Conservation (phyloP, 2,113 vertebrate species). For the Leptobrachium ailaonicum region DNA sequence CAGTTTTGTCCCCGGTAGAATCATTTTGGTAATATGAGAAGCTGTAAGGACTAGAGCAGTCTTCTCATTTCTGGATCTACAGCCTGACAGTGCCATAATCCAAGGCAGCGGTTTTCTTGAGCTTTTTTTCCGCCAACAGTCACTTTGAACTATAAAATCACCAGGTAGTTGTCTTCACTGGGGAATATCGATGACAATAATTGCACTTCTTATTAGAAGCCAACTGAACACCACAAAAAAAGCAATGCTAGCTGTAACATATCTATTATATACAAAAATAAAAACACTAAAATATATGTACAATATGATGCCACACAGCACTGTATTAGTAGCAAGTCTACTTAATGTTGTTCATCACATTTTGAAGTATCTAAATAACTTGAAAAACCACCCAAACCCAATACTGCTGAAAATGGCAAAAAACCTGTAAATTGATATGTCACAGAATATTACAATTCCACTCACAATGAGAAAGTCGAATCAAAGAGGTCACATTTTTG, state of each 20-base stretch:
- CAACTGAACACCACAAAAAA: not conserved
- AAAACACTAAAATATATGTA: too few species aligned
- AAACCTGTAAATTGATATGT: too few species aligned
- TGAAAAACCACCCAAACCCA: too few species aligned
- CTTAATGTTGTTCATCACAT: too few species aligned
- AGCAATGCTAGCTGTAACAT: not conserved
- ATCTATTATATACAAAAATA: too few species aligned
- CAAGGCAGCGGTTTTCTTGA: not conserved
- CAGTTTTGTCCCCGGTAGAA: not conserved
- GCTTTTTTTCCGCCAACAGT: not conserved
- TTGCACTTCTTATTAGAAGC: not conserved
- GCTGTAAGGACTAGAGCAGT: constrained; percentile 3
- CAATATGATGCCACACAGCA: too few species aligned
- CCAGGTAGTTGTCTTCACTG: not conserved
- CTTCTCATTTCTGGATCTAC: not conserved
- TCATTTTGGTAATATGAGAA: constrained; percentile 2
- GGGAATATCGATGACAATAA: not conserved
- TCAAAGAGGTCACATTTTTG: too few species aligned
- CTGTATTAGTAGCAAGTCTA: too few species aligned
- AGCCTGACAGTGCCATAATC: not conserved
- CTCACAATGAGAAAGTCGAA: too few species aligned
- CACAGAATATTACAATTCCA: too few species aligned
- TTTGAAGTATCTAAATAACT: too few species aligned
- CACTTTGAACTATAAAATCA: not conserved
- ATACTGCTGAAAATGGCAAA: too few species aligned